Conservation (phyloP, 2,797 vertebrate species). For the Ceyx erithaca region DNA sequence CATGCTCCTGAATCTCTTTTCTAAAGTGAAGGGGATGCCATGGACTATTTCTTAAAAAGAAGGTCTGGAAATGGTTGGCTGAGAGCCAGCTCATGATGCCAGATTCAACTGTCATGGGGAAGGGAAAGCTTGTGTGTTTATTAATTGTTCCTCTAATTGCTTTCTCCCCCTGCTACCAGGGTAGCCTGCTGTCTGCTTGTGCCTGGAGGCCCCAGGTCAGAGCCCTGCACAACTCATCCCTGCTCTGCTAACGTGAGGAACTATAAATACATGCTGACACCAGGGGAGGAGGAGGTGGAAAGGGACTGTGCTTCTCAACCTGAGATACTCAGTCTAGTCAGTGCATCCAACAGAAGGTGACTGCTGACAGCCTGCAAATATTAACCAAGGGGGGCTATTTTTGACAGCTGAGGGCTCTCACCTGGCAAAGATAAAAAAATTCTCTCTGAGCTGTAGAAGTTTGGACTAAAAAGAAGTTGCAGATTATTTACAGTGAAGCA, state of each 20-base stretch:
- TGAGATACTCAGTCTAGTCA: not conserved
- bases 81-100: not conserved
- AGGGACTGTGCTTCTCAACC: not conserved
- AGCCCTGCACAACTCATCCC: not conserved
- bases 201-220: conserved; percentile 13
- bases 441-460: not conserved
- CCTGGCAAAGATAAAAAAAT: not conserved
- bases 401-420: not conserved
- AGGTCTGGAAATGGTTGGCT: not conserved
- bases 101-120: not conserved
- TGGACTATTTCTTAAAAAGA: not conserved
- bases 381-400: not conserved
- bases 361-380: not conserved
- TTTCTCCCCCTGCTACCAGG: not conserved
- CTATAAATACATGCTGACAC: conserved; percentile 67
- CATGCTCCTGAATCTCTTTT: not conserved
- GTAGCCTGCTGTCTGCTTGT: not conserved
- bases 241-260: not conserved
- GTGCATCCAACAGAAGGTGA: not conserved
- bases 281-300: not conserved
- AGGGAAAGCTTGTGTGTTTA: not conserved
- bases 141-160: conserved; percentile 36
- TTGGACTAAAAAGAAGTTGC: not conserved
- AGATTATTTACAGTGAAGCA: not conserved
- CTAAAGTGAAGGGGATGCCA: not conserved